These are phyloP conservation scores for Zosterops japonicus DNA, from an alignment of 2,113 vertebrate species.

Conservation along the genomic window DNA sequence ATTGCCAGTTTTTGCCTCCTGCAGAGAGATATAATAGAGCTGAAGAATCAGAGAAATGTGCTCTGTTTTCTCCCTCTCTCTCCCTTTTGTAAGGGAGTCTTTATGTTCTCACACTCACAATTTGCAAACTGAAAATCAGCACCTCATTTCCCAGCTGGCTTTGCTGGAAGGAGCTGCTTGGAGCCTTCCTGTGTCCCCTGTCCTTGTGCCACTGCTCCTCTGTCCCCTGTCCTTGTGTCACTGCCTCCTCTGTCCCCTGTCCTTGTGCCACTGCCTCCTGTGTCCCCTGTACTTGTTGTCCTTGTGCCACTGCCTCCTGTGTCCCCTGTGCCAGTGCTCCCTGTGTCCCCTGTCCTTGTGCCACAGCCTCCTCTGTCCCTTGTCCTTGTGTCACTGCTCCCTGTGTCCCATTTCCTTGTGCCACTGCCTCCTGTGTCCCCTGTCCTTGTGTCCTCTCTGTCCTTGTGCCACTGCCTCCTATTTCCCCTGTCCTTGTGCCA, in stretches of 20 bases:
- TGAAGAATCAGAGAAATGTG: conserved; percentile 21
- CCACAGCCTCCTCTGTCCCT: neutral
- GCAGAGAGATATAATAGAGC: conserved; percentile 40
- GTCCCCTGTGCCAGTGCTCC: too few relatives aligned
- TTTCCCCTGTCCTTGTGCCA: too few relatives aligned
- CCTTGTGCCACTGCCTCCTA: too few relatives aligned
- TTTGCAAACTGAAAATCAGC: conserved; percentile 42
- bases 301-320: too few relatives aligned
- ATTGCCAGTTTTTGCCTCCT: conserved; percentile 57
- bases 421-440: neutral
- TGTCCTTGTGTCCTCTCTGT: neutral
- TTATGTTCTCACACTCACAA: neutral
- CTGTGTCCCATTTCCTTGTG: too few relatives aligned
- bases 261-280: neutral
- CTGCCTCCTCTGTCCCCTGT: neutral
- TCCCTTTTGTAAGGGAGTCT: conserved; percentile 14
- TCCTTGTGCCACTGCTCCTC: neutral
- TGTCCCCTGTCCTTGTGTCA: neutral
- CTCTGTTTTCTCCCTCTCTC: neutral
- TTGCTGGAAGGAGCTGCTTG: neutral
- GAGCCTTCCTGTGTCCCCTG: neutral
- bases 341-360: too few relatives aligned
- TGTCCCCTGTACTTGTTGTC: neutral
- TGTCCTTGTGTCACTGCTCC: neutral
- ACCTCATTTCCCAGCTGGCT: neutral